Evolutionary conservation across 2,888 invertebrate genomes (phyloP).

Genomic region (Julus scanicus): DNA sequence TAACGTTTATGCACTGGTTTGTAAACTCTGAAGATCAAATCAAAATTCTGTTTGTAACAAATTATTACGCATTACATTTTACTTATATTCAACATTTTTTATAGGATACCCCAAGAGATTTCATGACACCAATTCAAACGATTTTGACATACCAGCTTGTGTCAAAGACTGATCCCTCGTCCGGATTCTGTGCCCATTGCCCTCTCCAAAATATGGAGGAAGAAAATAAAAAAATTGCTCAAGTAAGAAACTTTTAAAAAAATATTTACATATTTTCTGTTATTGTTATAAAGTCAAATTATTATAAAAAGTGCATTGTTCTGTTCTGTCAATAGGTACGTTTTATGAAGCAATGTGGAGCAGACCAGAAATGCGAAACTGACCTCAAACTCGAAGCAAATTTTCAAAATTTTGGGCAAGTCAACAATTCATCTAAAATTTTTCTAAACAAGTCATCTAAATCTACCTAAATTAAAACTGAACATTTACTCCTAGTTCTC

Average conservation of each 20-base stretch:
- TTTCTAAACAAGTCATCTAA: background rate
- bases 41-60: too few species aligned
- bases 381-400: conserved; percentile 50
- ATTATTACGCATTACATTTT: too few species aligned
- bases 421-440: background rate
- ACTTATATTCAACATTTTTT: too few species aligned
- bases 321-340: conserved; percentile 2
- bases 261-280: background rate
- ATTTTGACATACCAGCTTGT: conserved; percentile 41
- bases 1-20: conserved; percentile 23
- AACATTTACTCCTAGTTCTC: background rate
- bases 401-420: conserved; percentile 4
- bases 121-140: conserved; percentile 50
- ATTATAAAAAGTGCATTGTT: background rate
- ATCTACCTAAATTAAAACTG: background rate
- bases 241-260: background rate
- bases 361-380: conserved; percentile 51
- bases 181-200: conserved; percentile 49
- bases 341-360: conserved; percentile 53
- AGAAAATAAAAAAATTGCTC: background rate
- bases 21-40: background rate
- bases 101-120: conserved; percentile 28
- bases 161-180: background rate
- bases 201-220: conserved; percentile 37
- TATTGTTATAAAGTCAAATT: too few species aligned